Percentiles rank a stretch among this genome's conserved stretches.
Evolutionary conservation across 30 jellyfish, hydroid and myxozoan genomes (phyloP).

Genomic region (Morbakka virulenta): DNA sequence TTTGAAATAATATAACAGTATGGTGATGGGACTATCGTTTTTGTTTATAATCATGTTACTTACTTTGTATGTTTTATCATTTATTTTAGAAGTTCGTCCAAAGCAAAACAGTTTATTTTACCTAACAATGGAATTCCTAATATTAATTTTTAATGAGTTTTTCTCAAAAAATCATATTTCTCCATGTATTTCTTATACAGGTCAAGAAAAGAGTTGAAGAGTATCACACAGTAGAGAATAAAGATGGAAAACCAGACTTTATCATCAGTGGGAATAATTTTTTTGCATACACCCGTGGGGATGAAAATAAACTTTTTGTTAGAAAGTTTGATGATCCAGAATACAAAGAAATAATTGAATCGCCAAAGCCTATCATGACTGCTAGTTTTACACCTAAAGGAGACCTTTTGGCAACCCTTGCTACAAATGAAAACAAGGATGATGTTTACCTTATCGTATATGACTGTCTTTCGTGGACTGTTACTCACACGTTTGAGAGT

Average conservation of each 20-base stretch:
- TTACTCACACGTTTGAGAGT: slow-evolving; percentile 35
- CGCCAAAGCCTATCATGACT: slow-evolving; percentile 29
- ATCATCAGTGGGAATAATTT: slow-evolving; percentile 53
- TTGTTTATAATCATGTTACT: too few species aligned
- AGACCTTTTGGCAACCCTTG: slow-evolving; percentile 16
- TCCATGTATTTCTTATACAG: too few species aligned
- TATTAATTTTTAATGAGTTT: too few species aligned
- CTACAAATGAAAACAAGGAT: slow-evolving; percentile 32
- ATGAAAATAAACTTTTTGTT: slow-evolving; percentile 6
- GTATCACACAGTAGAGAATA: slow-evolving; percentile 8
- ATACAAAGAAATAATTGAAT: slow-evolving; percentile 36
- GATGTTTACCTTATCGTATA: slow-evolving; percentile 46
- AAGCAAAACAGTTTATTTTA: too few species aligned
- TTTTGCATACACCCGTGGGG: slow-evolving; percentile 64
- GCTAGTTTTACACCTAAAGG: slow-evolving; percentile 43
- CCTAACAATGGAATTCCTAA: too few species aligned
- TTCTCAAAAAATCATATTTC: too few species aligned
- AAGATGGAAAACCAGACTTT: slow-evolving; percentile 42
- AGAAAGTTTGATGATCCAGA: slow-evolving; percentile 39
- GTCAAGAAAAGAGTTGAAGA: slow-evolving; percentile 11
- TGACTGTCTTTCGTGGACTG: slow-evolving; percentile 62
- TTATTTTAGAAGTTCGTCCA: too few species aligned
- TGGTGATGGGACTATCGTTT: too few species aligned
- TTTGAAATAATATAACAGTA: too few species aligned
- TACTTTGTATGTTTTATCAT: too few species aligned